Base-by-base conservation (phyloP, 2,113 vertebrate species). In the Lipophrys pholis region DNA sequence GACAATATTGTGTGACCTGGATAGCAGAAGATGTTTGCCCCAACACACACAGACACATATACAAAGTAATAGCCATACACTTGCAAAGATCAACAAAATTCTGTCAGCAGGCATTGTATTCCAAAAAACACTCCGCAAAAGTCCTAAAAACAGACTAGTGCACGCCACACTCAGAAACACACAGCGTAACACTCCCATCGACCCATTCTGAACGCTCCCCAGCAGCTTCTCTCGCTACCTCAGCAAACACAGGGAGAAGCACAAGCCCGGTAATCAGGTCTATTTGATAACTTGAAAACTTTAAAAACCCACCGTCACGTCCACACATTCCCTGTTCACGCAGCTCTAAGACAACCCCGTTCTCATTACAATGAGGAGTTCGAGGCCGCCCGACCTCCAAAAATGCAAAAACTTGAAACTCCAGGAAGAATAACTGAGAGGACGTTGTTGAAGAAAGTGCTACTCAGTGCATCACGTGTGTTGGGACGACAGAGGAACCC, bases 151-250 rank as follows among this genome's bases (percentile, higher is more conserved):
- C 50, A 63, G 21, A 69, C 59, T 40, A 11, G 51, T 80, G 55
- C 60, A 78, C 60, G 38, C 57, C 60, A 83, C 57, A 46, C 16
- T 64, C 69, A 67, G 12, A 60, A 72, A 78, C 56, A 62, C 56
- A 69, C 68, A 66, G 21, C 11, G 59, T 72, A 75, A 65, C 56
- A 38, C 65, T 73, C 62, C 21, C 67, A 45, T 69, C 65, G 67
- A 48, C 61, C 67, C 52, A 69, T 50, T 14, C 76, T 69, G 40
- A 72, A 59, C 69, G 59, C 55, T 66, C 50, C 70, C 40, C 30
- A n/a, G 68, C 69, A 61, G 60, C 72, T 54, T 69, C 85, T 89
- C 83, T 89, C 54, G 78, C 91, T 94, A 93, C 92, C 91, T 93
- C 91, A 89, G 87, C 84, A 85, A 76, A 82, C 71, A 61, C 58